phyloP scores from a whole-genome alignment of 2,797 vertebrate species.

The Poeciliopsis infans region DNA sequence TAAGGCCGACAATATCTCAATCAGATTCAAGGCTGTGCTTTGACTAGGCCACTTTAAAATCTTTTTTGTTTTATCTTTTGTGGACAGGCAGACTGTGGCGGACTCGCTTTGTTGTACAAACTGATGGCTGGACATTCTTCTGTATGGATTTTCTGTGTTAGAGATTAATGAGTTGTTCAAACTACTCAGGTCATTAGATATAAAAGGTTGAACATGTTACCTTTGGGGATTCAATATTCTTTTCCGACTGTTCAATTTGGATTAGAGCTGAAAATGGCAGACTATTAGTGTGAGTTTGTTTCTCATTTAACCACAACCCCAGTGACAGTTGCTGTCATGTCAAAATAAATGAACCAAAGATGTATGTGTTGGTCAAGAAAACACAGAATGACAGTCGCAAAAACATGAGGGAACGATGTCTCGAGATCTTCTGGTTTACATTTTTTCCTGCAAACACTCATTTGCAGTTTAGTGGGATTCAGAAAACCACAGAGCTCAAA shows the following conservation, averaged over 20 bases:
- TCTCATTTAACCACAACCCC: slow-evolving; percentile 4
- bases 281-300: slow-evolving; percentile 13
- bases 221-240: neutral
- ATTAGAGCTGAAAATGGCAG: slow-evolving; percentile 8
- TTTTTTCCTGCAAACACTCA: slow-evolving; percentile 19
- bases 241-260: neutral
- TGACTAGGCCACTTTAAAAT: neutral
- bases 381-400: slow-evolving; percentile 15
- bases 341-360: slow-evolving; percentile 25
- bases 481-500: slow-evolving; percentile 21
- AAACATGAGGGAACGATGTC: slow-evolving; percentile 28
- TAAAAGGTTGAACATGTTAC: neutral
- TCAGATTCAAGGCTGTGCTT: neutral
- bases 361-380: slow-evolving; percentile 24
- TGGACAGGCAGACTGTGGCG: neutral
- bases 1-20: neutral
- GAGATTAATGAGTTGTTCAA: neutral
- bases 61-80: neutral
- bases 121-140: neutral
- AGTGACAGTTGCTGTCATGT: slow-evolving; percentile 30
- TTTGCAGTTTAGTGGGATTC: slow-evolving; percentile 12
- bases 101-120: neutral
- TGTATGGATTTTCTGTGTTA: neutral
- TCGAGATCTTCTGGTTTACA: slow-evolving; percentile 10
- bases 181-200: neutral